Conservation (phyloP, 1,140 invertebrate genomes). For the Calycopis cecrops region DNA sequence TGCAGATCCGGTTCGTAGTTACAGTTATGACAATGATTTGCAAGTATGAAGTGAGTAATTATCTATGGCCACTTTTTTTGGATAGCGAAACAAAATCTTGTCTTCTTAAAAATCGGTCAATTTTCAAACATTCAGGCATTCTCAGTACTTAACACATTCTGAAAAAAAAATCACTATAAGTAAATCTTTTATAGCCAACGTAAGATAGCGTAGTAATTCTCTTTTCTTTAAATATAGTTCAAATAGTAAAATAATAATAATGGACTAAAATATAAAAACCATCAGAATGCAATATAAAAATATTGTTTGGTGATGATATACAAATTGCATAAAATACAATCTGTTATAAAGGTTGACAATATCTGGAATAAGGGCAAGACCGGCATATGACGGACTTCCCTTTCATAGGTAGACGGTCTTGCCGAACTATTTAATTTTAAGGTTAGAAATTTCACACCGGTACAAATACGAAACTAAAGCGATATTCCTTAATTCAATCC, state of each 20-base stretch:
- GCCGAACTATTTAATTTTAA: constrained; percentile 7
- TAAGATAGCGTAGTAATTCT: no score
- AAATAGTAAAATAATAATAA: no score
- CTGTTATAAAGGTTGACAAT: constrained; percentile 9
- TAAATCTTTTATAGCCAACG: no score
- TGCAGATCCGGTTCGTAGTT: not conserved
- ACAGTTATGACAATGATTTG: constrained; percentile 10
- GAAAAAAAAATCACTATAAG: no score
- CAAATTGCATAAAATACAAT: no score
- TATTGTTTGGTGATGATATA: no score
- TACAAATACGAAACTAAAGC: constrained; percentile 9
- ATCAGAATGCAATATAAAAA: no score
- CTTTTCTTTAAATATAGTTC: no score
- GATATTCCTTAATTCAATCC: constrained; percentile 7
- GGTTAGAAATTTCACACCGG: constrained; percentile 3
- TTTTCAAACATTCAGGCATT: constrained; percentile 8
- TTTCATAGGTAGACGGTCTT: constrained; percentile 2
- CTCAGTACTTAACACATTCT: constrained; percentile 3
- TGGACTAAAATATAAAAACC: no score
- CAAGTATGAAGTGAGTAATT: constrained; percentile 11
- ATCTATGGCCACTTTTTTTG: constrained; percentile 7
- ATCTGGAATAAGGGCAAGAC: constrained; percentile 13
- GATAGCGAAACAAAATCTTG: constrained; percentile 11
- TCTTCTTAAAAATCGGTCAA: constrained; percentile 8
- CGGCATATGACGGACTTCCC: constrained; percentile 13